Conservation (phyloP, 2,113 vertebrate genomes). For the Apus apus region DNA sequence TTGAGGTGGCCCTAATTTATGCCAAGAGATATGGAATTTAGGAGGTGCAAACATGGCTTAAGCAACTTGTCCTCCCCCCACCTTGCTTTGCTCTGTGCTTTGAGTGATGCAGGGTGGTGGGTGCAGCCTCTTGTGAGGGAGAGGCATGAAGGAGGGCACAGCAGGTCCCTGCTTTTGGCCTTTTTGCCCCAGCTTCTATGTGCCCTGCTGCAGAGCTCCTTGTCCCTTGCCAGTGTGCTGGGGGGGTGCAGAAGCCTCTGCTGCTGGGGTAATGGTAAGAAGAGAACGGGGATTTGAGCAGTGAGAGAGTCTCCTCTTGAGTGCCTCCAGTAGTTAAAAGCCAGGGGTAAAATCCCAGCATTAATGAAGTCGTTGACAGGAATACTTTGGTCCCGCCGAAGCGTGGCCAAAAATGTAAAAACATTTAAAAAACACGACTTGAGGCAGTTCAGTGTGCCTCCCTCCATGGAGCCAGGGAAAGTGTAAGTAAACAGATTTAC, state of each 20-base stretch:
- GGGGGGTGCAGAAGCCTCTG: not conserved
- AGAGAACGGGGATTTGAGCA: not conserved
- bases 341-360: not conserved
- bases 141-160: accelerated
- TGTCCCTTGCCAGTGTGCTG: not conserved
- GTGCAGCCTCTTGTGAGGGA: accelerated
- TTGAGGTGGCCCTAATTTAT: not conserved
- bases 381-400: not conserved
- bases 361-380: slow-evolving; percentile 27
- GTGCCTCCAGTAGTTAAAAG: not conserved
- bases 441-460: not conserved
- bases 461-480: not conserved
- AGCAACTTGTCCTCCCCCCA: accelerated
- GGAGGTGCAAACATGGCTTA: not conserved
- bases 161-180: not conserved
- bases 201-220: not conserved
- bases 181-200: not conserved
- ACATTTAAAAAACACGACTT: slow-evolving; percentile 16
- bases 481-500: not conserved
- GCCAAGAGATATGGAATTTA: not conserved
- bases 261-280: not conserved
- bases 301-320: not conserved
- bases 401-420: not conserved
- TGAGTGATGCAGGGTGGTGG: accelerated
- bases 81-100: accelerated